Evolutionary conservation across 1,140 invertebrate species (phyloP).

Genomic region (Plectrocnemia conspersa): DNA sequence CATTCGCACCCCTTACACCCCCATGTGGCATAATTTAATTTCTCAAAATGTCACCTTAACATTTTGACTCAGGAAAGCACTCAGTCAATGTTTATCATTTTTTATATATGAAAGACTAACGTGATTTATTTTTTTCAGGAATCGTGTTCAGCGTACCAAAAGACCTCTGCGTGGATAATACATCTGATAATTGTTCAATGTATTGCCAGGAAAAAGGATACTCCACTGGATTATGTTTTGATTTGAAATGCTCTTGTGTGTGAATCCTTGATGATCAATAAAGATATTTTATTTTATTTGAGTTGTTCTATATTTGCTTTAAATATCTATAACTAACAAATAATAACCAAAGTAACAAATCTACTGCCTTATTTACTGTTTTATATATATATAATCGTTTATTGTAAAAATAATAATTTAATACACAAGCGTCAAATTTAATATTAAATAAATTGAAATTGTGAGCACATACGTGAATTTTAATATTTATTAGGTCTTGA

Average conservation of each 20-base stretch:
- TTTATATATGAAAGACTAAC: neutral
- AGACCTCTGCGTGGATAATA: conserved; percentile 16
- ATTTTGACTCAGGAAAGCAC: neutral
- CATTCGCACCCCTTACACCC: neutral
- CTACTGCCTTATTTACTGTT: neutral
- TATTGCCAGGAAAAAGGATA: conserved; percentile 25
- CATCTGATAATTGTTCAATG: conserved; percentile 13
- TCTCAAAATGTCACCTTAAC: neutral
- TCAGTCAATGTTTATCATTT: neutral
- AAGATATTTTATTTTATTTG: too few species aligned
- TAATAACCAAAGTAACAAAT: neutral
- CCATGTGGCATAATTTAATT: neutral
- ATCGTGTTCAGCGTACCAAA: conserved; percentile 12
- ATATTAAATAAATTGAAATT: too few species aligned
- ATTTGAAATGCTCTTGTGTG: conserved; percentile 16
- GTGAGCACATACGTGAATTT: too few species aligned
- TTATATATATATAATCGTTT: neutral
- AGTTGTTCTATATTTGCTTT: too few species aligned
- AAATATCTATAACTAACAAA: neutral
- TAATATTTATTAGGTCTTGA: too few species aligned
- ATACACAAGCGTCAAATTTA: neutral
- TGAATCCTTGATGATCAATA: too few species aligned
- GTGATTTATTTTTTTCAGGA: conserved; percentile 17
- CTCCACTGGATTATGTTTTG: conserved; percentile 19
- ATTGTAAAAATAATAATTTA: neutral